These are phyloP conservation scores for Zeus faber DNA, from an alignment of 2,113 vertebrate genomes.

Conservation along the genomic window DNA sequence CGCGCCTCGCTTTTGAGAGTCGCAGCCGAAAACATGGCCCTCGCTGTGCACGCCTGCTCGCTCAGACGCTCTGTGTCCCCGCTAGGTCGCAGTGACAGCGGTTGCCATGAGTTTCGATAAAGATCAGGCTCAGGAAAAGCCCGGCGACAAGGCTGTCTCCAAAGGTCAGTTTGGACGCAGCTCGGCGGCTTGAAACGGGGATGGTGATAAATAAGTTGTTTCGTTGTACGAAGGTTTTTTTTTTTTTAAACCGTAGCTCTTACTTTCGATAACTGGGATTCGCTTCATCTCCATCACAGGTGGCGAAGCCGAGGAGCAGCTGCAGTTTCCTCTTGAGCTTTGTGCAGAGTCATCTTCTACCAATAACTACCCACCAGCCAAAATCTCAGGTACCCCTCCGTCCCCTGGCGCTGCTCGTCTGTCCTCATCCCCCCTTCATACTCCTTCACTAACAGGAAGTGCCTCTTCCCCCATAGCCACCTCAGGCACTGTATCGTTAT, in stretches of 20 bases:
- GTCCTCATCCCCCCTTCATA: constrained; percentile 4
- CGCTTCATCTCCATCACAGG: not conserved
- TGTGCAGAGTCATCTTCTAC: constrained; percentile 79
- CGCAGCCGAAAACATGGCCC: too few species aligned
- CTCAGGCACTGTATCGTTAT: constrained; percentile 65
- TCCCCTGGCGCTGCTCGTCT: not conserved
- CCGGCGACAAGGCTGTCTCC: constrained; percentile 78
- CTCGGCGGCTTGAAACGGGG: not conserved
- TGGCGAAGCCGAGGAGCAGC: constrained; percentile 89
- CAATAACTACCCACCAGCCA: constrained; percentile 79
- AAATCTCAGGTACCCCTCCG: constrained; percentile 78
- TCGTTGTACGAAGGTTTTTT: not conserved
- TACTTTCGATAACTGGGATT: too few species aligned
- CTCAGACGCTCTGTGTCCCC: too few species aligned
- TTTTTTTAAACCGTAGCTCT: not conserved
- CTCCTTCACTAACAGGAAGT: constrained; percentile 41
- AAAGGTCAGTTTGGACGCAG: constrained; percentile 77
- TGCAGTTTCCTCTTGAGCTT: constrained; percentile 94
- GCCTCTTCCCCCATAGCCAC: constrained; percentile 32
- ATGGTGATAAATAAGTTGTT: not conserved
- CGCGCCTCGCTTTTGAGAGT: too few species aligned
- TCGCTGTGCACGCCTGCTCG: too few species aligned
- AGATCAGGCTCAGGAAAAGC: constrained; percentile 83
- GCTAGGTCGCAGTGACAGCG: constrained; percentile 92
- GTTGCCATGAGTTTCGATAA: constrained; percentile 96